phyloP scores from a whole-genome alignment of 2,888 invertebrate genomes.

The Acanthopleura granulata region DNA sequence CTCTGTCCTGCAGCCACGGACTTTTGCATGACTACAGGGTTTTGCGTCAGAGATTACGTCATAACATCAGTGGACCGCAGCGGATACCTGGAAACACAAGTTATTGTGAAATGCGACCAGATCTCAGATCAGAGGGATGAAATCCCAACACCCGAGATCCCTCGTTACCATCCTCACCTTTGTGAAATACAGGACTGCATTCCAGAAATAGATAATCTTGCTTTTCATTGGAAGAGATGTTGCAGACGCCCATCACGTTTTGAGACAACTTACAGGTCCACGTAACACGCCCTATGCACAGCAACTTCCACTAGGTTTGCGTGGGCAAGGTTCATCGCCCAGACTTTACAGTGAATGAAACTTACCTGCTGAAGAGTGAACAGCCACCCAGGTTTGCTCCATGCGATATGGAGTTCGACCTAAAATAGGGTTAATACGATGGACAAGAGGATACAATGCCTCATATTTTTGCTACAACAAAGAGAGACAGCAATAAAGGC shows the following conservation, averaged over 20 bases:
- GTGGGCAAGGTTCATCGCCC: slow-evolving; percentile 21
- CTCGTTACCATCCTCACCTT: slow-evolving; percentile 18
- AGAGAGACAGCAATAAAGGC: slow-evolving; percentile 5
- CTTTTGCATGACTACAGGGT: slow-evolving; percentile 19
- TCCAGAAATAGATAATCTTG: slow-evolving; percentile 16
- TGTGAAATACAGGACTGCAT: slow-evolving; percentile 10
- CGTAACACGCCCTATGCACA: slow-evolving; percentile 20
- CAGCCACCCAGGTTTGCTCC: slow-evolving; percentile 13
- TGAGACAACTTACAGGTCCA: slow-evolving; percentile 17
- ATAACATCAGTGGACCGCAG: slow-evolving; percentile 27
- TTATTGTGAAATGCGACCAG: slow-evolving; percentile 31
- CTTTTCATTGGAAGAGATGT: slow-evolving; percentile 22
- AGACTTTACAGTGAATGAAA: not conserved
- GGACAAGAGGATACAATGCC: not conserved
- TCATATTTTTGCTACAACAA: slow-evolving; percentile 6
- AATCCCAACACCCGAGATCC: slow-evolving; percentile 34
- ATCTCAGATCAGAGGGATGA: slow-evolving; percentile 30
- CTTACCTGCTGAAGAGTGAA: slow-evolving; percentile 13
- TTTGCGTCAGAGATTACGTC: slow-evolving; percentile 23
- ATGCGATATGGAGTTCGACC: not conserved
- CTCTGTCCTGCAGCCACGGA: slow-evolving; percentile 18
- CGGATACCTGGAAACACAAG: slow-evolving; percentile 25
- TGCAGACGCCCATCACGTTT: slow-evolving; percentile 21
- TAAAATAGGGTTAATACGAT: not conserved
- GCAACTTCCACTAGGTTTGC: slow-evolving; percentile 20